Base-by-base conservation (phyloP, 64 coral and sea anemone species). In the Acropora yongei region DNA sequence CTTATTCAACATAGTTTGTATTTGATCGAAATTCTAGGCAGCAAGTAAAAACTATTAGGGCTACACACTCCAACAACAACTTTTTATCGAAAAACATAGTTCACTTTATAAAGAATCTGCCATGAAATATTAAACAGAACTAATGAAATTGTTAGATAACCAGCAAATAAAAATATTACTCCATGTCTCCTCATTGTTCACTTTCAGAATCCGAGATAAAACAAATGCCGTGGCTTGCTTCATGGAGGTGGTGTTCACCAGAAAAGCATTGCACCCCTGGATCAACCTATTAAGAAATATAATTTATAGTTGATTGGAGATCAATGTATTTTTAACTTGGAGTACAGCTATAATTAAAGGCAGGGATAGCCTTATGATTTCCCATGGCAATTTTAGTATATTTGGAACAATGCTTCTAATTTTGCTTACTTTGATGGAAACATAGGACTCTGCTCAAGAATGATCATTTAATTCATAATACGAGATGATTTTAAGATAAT, bases 171-270 rank as follows among this genome's bases (percentile, higher is more conserved):
- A 63, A 63, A 63, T 14, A 8, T 75, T 75, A 75, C 72, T 75
- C 72, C 41, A 44, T 6, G 72, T 0, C 6, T 75, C 72, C 2
- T 75, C 39, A 44, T 75, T 44, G 40, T 75, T 1, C 4, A 87
- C 44, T 8, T 42, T 16, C 1, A 87, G 39, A 9, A 87, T 44
- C 12, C 84, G 19, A 8, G 40, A 49, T 20, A 87, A 41, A 18
- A 73, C 50, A 87, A 87, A 87, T 18, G 84, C 14, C 49, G 84
- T 49, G 45, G 84, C 84, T 10, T 75, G 44, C n/a, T 47, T 87
- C 43, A 87, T 68, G 45, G 84, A 87, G 2, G 8, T 4, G 20
- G 84, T 47, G 65, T 87, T 87, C 5, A 8, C 44, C 6, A 20
- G 30, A 55, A 87, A 87, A 13, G 20, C 84, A 18, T 45, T 41